Evolutionary conservation across 2,113 vertebrate species (phyloP), one percentile per base, ranked within the genome.

Genomic region (Columbina picui): DNA sequence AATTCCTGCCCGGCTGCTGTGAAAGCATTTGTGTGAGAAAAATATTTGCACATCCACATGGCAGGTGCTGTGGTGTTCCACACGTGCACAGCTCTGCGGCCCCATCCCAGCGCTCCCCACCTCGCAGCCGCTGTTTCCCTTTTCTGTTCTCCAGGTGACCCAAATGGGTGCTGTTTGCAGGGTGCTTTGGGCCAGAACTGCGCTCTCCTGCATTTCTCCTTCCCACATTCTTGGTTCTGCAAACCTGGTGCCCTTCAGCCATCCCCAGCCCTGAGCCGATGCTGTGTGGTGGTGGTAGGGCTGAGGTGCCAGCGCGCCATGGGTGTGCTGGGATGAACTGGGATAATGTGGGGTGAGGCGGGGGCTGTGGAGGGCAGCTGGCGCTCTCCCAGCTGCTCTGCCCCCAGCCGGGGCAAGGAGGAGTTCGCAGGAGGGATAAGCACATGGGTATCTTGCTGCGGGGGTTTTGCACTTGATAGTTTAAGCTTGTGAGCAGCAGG

Each of bases 121-220:
- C 60, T 8, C 13, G 0, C 49, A 16, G 41, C 81, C 23, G 1
- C 86, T 34, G 5, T 2, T 19, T 6, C 30, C 18, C 6, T 61
- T 2, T 4, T 4, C 1, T 8, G 5, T 3, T 19, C 53, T 36
- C 32, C n/a, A 0, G 10, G 0, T 14, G 1, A 3, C 47, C 49
- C 67, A 4, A 55, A 49, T 3, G 0, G 0, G 1, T 6, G 59
- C 45, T 1, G 0, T 9, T 7, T 6, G 22, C 6, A 1, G 32
- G 39, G 32, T 16, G 16, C 11, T n/a, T 21, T 10, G 12, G 3
- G 7, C 15, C 39, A 19, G 36, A 38, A 10, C 30, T 3, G 5
- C 0, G 2, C 56, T 68, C 2, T 5, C 6, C 63, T 13, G 15
- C 13, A 5, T 5, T 38, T 8, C 32, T 61, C 17, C 36, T 47